Evolutionary conservation across 2,888 invertebrate genomes (phyloP), one percentile per base, ranked within the genome.

Genomic region (Ormyrus rosae): DNA sequence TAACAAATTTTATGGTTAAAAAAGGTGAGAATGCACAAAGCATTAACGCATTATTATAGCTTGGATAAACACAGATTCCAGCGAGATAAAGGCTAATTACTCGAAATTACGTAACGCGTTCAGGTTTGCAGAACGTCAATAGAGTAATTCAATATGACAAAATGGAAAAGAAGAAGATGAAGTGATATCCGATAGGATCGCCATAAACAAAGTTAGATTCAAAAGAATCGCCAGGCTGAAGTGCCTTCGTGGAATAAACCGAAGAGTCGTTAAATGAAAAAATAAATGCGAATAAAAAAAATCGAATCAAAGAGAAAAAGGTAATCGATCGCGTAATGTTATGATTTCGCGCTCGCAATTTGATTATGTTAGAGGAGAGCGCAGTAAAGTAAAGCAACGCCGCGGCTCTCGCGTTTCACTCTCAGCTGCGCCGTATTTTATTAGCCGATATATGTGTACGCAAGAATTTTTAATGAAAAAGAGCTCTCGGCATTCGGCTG

Each of bases 261-360:
- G 34, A 34, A 4, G 34, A 4, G 34, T 34, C 34, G 2, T 34
- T 34, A 34, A 34, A 34, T 34, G 34, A 34, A 34, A 34, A 34
- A 34, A 34, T 34, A 34, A 34, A 34, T 34, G 53, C n/a, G 7
- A 61, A 61, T 9, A 60, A 51, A 71, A 53, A 55, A 19, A 34
- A 60, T 13, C 13, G 13, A 34, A 34, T 34, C 8, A 19, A 56
- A 67, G 51, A 19, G 8, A 63, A 65, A 60, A 72, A 58, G 51
- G 50, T 60, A 73, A 78, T 73, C 78, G 67, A 70, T 74, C 63
- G 58, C 72, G 58, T 53, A 53, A 53, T 72, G 48, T 65, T 75
- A 48, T 68, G 55, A 70, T 72, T 46, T 13, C 51, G n/a, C 9
- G 63, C 69, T 69, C 61, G 56, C 69, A 79, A 73, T 80, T 75